Evolutionary conservation across 2,113 vertebrate species (phyloP).

Genomic region (Globicephala melas): DNA sequence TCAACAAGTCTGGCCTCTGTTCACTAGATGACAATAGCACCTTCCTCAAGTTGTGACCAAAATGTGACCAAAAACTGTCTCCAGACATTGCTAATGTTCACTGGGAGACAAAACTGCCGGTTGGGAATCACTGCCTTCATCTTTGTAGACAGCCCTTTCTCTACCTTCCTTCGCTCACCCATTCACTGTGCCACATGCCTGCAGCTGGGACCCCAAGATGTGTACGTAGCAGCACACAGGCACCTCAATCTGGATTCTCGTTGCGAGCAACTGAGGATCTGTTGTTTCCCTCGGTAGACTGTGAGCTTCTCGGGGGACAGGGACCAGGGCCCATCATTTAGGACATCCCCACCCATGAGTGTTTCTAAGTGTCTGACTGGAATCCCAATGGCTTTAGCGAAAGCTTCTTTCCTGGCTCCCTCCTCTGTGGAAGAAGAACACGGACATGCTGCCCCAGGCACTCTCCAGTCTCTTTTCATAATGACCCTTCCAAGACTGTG

Average conservation of each 20-base stretch:
- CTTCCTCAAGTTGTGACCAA: not conserved
- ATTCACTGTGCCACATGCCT: not conserved
- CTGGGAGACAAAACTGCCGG: not conserved
- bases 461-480: not conserved
- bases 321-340: not conserved
- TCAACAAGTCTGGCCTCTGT: not conserved
- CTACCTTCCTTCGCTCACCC: not conserved
- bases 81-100: not conserved
- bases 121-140: not conserved
- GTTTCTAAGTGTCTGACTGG: not conserved
- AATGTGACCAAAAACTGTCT: not conserved
- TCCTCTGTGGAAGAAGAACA: not conserved
- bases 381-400: not conserved
- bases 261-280: not conserved
- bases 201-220: not conserved
- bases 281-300: not conserved
- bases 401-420: not conserved
- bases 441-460: fast-evolving
- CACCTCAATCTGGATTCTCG: not conserved
- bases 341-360: not conserved
- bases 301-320: not conserved
- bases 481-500: conserved; percentile 2
- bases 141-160: not conserved
- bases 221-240: fast-evolving
- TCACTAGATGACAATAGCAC: not conserved